phyloP scores from a whole-genome alignment of 1,140 invertebrate species.

The Hetaerina americana region DNA sequence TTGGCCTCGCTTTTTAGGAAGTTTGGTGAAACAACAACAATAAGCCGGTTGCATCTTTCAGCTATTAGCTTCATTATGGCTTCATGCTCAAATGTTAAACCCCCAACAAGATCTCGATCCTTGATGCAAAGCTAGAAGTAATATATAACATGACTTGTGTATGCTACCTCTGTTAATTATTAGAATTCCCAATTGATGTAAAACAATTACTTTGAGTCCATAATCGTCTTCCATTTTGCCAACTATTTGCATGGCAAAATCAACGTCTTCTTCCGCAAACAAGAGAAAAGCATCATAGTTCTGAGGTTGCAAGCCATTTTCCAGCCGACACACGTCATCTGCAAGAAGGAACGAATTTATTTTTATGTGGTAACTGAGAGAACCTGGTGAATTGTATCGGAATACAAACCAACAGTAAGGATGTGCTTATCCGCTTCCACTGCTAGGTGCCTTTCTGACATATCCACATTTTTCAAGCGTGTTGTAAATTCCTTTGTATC shows the following conservation, averaged over 20 bases:
- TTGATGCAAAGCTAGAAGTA: constrained; percentile 45
- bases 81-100: constrained; percentile 48
- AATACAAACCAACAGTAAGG: constrained; percentile 8
- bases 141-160: constrained; percentile 14
- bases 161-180: too few species aligned
- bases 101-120: constrained; percentile 49
- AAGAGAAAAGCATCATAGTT: constrained; percentile 55
- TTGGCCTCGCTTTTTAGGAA: constrained; percentile 55
- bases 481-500: constrained; percentile 27
- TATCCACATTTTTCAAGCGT: constrained; percentile 17
- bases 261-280: constrained; percentile 51
- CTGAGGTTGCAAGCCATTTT: constrained; percentile 35
- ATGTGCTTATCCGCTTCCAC: constrained; percentile 10
- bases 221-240: constrained; percentile 44
- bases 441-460: constrained; percentile 12
- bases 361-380: not conserved
- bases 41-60: constrained; percentile 53
- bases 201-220: constrained; percentile 49
- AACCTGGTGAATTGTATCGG: constrained; percentile 2
- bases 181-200: too few species aligned
- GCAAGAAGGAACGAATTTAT: constrained; percentile 3
- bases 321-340: constrained; percentile 37
- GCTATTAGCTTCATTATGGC: constrained; percentile 56
- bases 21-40: constrained; percentile 54
- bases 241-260: constrained; percentile 45